Evolutionary conservation across 2,113 vertebrate genomes (phyloP).

Genomic region (Oreotrochilus melanogaster): DNA sequence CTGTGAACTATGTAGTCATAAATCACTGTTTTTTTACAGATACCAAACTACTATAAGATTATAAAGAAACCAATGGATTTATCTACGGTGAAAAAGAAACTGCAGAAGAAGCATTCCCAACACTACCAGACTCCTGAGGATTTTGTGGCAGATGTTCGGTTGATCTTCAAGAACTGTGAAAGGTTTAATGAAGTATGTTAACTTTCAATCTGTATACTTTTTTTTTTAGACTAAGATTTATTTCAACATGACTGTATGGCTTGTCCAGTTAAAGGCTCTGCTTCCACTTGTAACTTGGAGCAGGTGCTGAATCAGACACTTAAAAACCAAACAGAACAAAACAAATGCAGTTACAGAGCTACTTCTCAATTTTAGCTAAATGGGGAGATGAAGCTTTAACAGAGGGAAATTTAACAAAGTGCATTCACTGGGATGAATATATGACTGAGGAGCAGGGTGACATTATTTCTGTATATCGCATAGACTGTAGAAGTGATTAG

Average conservation of each 20-base stretch:
- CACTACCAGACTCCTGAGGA: conserved; percentile 91
- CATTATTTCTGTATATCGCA: neutral
- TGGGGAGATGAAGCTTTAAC: neutral
- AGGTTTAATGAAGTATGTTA: conserved; percentile 99
- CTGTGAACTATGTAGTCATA: neutral
- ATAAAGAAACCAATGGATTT: conserved; percentile 99
- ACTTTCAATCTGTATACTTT: conserved; percentile 68
- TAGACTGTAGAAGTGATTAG: neutral
- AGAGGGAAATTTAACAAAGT: neutral
- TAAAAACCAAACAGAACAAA: neutral
- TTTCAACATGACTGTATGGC: neutral
- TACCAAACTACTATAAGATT: conserved; percentile 99
- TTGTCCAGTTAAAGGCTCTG: neutral
- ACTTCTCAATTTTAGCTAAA: neutral
- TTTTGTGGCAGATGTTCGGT: conserved; percentile 93
- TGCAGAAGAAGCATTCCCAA: conserved; percentile 91
- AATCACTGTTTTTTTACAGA: conserved; percentile 77
- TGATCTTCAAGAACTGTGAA: conserved; percentile 99
- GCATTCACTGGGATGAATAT: neutral
- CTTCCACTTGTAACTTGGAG: neutral
- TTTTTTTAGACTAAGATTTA: neutral
- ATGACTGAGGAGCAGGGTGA: neutral
- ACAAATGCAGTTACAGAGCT: neutral
- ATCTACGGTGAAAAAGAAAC: conserved; percentile 93
- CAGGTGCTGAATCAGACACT: neutral